Base-by-base conservation (phyloP, 2,797 vertebrate genomes). In the Periparus ater region DNA sequence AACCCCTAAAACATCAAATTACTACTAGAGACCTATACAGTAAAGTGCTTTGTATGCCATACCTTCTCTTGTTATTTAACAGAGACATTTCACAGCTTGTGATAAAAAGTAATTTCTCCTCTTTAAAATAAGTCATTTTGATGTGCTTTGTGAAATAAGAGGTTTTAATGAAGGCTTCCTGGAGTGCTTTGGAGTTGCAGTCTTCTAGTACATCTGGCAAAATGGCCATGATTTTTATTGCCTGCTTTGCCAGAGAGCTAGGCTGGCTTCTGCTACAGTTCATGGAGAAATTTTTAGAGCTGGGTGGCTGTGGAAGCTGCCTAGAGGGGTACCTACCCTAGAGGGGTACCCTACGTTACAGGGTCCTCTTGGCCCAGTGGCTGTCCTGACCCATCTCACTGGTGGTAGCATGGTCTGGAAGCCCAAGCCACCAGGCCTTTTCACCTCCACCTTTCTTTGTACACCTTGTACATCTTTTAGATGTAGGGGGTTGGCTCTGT, bases 1-100 rank as follows among this genome's bases (percentile, higher is more conserved):
- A 72, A 71, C 55, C 18, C 30, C 67, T 74, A 45, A 93, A 92
- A 91, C 45, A 91, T 82, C 89, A 57, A 81, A 88, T 57, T 63
- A 70, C 45, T 62, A 83, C 68, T 51, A 60, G 25, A 29, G 30
- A 63, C 13, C 47, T 89, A 80, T 22, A 77, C 36, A 34, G 26
- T 51, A 22, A 62, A 63, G 25, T 42, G 30, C 18, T 91, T 78
- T 53, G 34, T 29, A 21, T 47, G 38, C 23, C 34, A 17, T 58
- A 73, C 21, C 34, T 91, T 85, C 82, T 82, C 13, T 66, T 87
- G 42, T 84, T 76, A 85, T 81, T 83, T 83, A 85, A 72, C 42
- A 77, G 29, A 60, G 48, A 58, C 20, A 29, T 80, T 88, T 84
- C 48, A 79, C 32, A 63, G 21, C 50, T 62, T 51, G 29, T 78